phyloP scores from a whole-genome alignment of 2,113 vertebrate species.

The Acanthochromis polyacanthus region DNA sequence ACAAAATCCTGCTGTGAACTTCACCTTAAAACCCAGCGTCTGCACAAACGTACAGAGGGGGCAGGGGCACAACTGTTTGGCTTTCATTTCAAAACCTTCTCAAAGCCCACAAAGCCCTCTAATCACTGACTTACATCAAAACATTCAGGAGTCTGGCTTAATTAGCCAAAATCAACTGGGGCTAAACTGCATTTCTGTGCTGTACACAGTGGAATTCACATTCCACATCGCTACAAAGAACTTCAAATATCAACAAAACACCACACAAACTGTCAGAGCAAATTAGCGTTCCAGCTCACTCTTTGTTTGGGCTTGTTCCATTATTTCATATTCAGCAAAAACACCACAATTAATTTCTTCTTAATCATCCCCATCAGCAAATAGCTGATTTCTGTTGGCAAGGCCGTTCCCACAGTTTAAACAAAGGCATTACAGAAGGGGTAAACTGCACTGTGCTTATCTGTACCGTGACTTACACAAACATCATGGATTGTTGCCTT shows the following conservation, averaged over 20 bases:
- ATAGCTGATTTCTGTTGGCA: slow-evolving; percentile 36
- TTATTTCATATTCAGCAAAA: slow-evolving; percentile 50
- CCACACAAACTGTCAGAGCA: slow-evolving; percentile 55
- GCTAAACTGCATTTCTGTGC: slow-evolving; percentile 37
- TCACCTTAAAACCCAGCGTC: slow-evolving; percentile 35
- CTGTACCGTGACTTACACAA: slow-evolving; percentile 61
- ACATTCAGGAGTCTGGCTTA: slow-evolving; percentile 68
- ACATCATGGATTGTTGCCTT: slow-evolving; percentile 50
- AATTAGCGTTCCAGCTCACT: slow-evolving; percentile 47
- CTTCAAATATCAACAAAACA: slow-evolving; percentile 63
- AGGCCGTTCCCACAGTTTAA: slow-evolving; percentile 50
- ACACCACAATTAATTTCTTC: slow-evolving; percentile 61
- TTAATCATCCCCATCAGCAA: slow-evolving; percentile 72
- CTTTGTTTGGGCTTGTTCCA: slow-evolving; percentile 42
- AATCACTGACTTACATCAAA: slow-evolving; percentile 76
- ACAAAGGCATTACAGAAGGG: slow-evolving; percentile 36
- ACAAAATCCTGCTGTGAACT: slow-evolving; percentile 41
- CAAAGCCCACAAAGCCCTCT: slow-evolving; percentile 56
- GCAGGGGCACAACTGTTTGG: slow-evolving; percentile 57
- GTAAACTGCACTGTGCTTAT: slow-evolving; percentile 27
- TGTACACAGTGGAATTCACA: slow-evolving; percentile 54
- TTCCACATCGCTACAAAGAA: slow-evolving; percentile 49
- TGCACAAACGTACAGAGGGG: slow-evolving; percentile 37
- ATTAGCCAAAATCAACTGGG: slow-evolving; percentile 73
- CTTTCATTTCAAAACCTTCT: slow-evolving; percentile 58